A percentile compares a stretch with the other conserved stretches of the same genome.
Evolutionary conservation across 2,113 vertebrate genomes (phyloP).

Genomic region (Phaethornis superciliosus): DNA sequence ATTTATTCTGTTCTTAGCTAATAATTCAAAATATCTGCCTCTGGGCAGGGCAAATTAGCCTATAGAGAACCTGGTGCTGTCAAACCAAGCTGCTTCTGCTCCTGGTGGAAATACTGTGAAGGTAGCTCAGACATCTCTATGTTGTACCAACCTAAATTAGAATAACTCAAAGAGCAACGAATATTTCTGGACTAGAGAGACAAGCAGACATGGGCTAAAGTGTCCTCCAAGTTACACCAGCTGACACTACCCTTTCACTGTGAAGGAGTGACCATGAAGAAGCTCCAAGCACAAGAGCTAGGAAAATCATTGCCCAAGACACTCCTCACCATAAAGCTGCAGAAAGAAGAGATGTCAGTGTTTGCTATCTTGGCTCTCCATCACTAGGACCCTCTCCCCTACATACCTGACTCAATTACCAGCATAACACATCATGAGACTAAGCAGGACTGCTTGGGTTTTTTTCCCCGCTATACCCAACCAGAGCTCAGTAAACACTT

Average conservation of each 20-base stretch:
- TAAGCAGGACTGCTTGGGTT: background rate
- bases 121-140: background rate
- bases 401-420: background rate
- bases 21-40: background rate
- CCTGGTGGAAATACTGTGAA: background rate
- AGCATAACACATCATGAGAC: background rate
- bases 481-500: background rate
- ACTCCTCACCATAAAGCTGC: background rate
- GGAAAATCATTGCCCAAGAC: background rate
- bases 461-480: background rate
- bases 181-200: background rate
- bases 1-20: background rate
- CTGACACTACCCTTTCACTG: background rate
- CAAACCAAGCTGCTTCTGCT: background rate
- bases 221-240: background rate
- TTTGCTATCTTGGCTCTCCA: background rate
- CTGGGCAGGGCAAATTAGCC: background rate
- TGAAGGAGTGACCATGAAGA: background rate
- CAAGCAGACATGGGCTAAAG: background rate
- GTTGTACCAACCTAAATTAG: background rate
- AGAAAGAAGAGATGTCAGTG: background rate
- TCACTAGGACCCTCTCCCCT: background rate
- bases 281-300: background rate
- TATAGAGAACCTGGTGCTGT: background rate
- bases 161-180: background rate